Evolutionary conservation across 2,888 invertebrate species (phyloP).

Genomic region (Leucozona laternaria): DNA sequence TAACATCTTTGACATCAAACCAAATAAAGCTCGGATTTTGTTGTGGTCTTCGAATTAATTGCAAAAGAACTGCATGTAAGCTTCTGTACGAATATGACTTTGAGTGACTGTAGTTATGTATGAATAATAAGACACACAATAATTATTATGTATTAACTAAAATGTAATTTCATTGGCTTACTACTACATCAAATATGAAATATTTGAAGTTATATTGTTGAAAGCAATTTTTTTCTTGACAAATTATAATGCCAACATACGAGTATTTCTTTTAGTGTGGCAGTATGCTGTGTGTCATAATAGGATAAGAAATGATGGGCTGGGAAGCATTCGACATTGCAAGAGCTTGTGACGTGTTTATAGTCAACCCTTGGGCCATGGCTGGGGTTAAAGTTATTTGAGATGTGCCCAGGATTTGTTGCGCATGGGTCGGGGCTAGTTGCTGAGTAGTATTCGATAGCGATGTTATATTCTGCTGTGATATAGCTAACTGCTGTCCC

Average conservation of each 20-base stretch:
- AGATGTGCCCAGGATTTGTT: slow-evolving; percentile 78
- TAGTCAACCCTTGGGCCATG: slow-evolving; percentile 80
- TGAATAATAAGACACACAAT: too few relatives aligned
- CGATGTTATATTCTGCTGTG: slow-evolving; percentile 77
- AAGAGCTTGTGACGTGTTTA: slow-evolving; percentile 84
- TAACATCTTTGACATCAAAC: too few relatives aligned
- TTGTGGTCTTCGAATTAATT: too few relatives aligned
- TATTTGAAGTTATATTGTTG: not conserved
- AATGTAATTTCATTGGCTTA: slow-evolving; percentile 9
- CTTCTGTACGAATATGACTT: too few relatives aligned
- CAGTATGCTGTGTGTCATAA: slow-evolving; percentile 86
- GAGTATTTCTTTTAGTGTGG: slow-evolving; percentile 77
- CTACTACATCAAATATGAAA: not conserved
- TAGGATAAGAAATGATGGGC: slow-evolving; percentile 87
- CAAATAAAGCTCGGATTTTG: too few relatives aligned
- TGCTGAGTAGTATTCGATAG: slow-evolving; percentile 75
- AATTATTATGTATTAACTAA: not conserved
- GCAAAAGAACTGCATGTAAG: too few relatives aligned
- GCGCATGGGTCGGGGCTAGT: slow-evolving; percentile 75
- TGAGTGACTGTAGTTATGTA: too few relatives aligned
- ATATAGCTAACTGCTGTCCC: slow-evolving; percentile 77
- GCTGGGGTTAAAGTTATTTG: slow-evolving; percentile 78
- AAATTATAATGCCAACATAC: not conserved
- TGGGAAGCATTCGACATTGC: slow-evolving; percentile 87
- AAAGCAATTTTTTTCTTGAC: not conserved